Base-by-base conservation (phyloP, 2,797 vertebrate species). In the Gouania willdenowi region DNA sequence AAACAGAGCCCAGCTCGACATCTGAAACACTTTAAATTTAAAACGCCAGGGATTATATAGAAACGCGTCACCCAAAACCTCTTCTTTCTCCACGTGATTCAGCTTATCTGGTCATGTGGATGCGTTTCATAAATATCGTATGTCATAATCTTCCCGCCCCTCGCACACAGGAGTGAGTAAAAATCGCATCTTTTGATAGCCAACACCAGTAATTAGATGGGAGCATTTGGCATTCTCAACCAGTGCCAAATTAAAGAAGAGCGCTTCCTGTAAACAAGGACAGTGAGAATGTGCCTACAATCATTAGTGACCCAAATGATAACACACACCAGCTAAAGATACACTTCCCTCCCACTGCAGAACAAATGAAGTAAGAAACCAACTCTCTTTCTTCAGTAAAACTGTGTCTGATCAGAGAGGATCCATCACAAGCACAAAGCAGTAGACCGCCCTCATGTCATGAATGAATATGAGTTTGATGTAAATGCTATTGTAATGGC, bases 221-320 rank as follows among this genome's bases (percentile, higher is more conserved):
- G 81, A 55, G 72, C 79, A 69, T 79, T 76, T 76, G 75, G 74
- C 70, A 66, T 75, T 79, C 66, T 41, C 71, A 49, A n/a, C 68
- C 60, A 64, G 64, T 79, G 51, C 45, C 74, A 81, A 82, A 83
- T 84, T 81, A 81, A 81, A 81, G 74, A 83, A 82, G 73, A 77
- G 73, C 54, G 71, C 71, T 81, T 85, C 79, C 78, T 83, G 81
- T 84, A 80, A 84, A 87, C 81, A 83, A n/a, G n/a, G 76, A 77
- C 67, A 76, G 80, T 59, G 70, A 82, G 73, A 83, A 83, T 66
- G 77, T 77, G 75, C 86, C 77, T 81, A 82, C 78, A 84, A 86
- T 81, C 81, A 86, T 87, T 87, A 79, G 43, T 69, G 49, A 68
- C 83, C 85, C 82, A 81, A 88, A 86, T 87, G 87, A 88, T 72